These are phyloP conservation scores for Hedychridium roseum DNA, from an alignment of 2,888 invertebrate species.

Conservation along the genomic window DNA sequence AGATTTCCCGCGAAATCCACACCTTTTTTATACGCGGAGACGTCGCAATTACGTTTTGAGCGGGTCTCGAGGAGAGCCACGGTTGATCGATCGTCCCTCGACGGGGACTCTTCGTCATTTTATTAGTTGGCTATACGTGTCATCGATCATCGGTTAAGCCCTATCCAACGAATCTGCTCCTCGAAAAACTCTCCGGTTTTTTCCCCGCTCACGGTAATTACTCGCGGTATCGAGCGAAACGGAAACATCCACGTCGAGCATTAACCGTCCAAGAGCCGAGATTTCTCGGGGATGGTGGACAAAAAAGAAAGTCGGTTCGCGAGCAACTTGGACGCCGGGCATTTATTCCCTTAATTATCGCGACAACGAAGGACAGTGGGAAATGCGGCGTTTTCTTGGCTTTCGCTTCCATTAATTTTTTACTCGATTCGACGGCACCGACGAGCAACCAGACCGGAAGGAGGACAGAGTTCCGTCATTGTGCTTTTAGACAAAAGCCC, in stretches of 20 bases:
- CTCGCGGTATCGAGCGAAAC: too few species aligned
- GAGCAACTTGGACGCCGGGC: neutral
- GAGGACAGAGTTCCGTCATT: slow-evolving; percentile 31
- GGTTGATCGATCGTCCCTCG: slow-evolving; percentile 40
- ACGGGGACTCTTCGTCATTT: slow-evolving; percentile 11
- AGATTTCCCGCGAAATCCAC: slow-evolving; percentile 38
- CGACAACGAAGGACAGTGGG: slow-evolving; percentile 1
- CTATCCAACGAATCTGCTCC: neutral
- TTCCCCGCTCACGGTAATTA: too few species aligned
- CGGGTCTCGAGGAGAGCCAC: slow-evolving; percentile 1
- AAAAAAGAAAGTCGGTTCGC: neutral
- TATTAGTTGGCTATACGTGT: slow-evolving; percentile 27
- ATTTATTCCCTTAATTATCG: too few species aligned
- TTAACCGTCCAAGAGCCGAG: too few species aligned
- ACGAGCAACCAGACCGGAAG: slow-evolving; percentile 29
- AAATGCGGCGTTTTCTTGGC: neutral
- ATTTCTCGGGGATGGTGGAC: too few species aligned
- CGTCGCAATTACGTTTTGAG: slow-evolving; percentile 31
- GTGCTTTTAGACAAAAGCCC: slow-evolving; percentile 43
- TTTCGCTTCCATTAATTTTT: slow-evolving; percentile 1
- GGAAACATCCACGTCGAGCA: too few species aligned
- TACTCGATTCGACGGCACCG: slow-evolving; percentile 10
- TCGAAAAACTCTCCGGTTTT: neutral
- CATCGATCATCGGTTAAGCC: slow-evolving; percentile 22
- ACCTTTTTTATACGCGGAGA: slow-evolving; percentile 25